Base-by-base conservation (phyloP, 1,140 invertebrate genomes). In the Globodera ellingtonae region DNA sequence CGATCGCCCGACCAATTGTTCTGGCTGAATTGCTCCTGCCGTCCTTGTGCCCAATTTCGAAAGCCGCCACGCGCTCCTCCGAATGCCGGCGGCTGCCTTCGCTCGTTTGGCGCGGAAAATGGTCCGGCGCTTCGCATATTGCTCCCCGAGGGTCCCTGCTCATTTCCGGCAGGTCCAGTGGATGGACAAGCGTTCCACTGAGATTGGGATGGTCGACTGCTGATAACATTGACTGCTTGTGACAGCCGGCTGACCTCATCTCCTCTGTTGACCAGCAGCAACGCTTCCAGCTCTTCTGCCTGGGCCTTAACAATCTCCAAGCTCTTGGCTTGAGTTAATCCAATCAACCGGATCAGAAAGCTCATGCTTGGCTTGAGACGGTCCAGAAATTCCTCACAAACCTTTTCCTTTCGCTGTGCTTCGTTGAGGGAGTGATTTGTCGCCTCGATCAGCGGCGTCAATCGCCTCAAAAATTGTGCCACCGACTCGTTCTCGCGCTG, bases 281-380 rank as follows among this genome's bases (percentile, higher is more conserved):
- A 18, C 15, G 70, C 48, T n/a, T 72, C 70, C 18, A 72, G 24
- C 6, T 72, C 70, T n/a, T 72, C 70, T 3, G 70, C 70, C 6
- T 72, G 70, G 6, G n/a, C 46, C 24, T n/a, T 72, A 15, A 72
- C 70, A 13, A 72, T 3, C 5, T 72, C 70, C 48, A 72, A 72
- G n/a, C 21, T n/a, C 6, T 72, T 72, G 6, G 15, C n/a, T 21
- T 6, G 46, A 3, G 70, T n/a, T 15, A 72, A n/a, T n/a, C 70
- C 70, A 6, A 72, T n/a, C 48, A 72, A 21, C 15, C 70, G 46
- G 21, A 72, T 72, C 3, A 72, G 6, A 18, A 72, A 72, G 18
- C 70, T 59, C 24, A 24, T 24, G 24, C 1, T 24, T 24, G 24
- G 24, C 24, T 24, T 24, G 24, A 24, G 24, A 1, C 24, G 24